phyloP scores from a whole-genome alignment of 1,140 invertebrate genomes.

The Rhagoletis zephyria region DNA sequence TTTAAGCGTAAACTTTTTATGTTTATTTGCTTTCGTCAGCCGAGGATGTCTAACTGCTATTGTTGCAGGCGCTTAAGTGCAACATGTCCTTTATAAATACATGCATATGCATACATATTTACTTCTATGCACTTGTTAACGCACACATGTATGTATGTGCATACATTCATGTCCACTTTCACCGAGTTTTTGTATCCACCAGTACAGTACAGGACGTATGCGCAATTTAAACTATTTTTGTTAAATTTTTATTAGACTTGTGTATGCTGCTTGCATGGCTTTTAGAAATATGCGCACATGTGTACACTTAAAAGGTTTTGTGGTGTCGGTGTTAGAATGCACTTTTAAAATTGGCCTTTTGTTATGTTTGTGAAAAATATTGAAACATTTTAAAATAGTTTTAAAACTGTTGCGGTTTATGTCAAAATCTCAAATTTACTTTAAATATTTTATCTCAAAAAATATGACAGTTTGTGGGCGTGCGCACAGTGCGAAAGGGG shows the following conservation, averaged over 20 bases:
- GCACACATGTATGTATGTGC: not conserved
- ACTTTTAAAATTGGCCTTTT: not conserved
- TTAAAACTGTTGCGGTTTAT: conserved; percentile 31
- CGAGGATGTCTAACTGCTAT: conserved; percentile 5
- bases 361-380: not conserved
- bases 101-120: not conserved
- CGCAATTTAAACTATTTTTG: conserved; percentile 7
- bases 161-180: not conserved
- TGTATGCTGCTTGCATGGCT: not conserved
- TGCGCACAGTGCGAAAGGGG: no score
- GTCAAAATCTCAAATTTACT: not conserved
- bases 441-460: not conserved
- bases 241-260: conserved; percentile 22
- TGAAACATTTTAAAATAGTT: conserved; percentile 24
- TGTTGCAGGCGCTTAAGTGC: not conserved
- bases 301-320: conserved; percentile 16
- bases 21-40: conserved; percentile 18
- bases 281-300: not conserved
- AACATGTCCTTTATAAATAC: not conserved
- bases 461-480: not conserved
- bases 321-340: not conserved
- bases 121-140: not conserved
- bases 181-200: not conserved
- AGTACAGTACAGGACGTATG: not conserved
- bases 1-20: not conserved